phyloP scores from a whole-genome alignment of 2,888 invertebrate species.

The Yponomeuta sedellus region DNA sequence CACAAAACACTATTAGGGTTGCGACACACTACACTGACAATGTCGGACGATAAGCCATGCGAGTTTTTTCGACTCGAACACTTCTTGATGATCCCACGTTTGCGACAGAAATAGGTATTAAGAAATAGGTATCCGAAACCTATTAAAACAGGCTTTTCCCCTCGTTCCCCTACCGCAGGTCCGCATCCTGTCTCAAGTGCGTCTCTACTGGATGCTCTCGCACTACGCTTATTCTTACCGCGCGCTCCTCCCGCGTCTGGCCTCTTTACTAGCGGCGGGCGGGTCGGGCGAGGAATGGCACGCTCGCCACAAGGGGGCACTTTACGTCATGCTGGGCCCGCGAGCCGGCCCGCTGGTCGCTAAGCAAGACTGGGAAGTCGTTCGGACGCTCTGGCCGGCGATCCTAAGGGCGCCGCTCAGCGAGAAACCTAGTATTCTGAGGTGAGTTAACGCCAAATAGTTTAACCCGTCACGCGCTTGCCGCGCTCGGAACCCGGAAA shows the following conservation, averaged over 20 bases:
- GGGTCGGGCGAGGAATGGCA: constrained; percentile 70
- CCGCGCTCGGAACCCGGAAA: too few relatives aligned
- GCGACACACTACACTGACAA: too few relatives aligned
- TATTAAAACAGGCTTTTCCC: too few relatives aligned
- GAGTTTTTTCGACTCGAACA: too few relatives aligned
- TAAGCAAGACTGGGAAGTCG: constrained; percentile 85
- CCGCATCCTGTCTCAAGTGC: constrained; percentile 80
- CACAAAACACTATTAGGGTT: too few relatives aligned
- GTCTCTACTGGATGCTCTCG: constrained; percentile 78
- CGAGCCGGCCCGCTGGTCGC: constrained; percentile 79
- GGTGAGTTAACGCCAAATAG: constrained; percentile 39
- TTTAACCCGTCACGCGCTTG: too few relatives aligned
- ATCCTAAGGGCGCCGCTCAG: constrained; percentile 86
- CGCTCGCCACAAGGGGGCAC: constrained; percentile 78
- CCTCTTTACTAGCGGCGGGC: constrained; percentile 72
- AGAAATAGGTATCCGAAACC: too few relatives aligned
- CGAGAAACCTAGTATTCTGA: constrained; percentile 88
- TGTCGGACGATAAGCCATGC: too few relatives aligned
- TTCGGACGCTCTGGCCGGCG: constrained; percentile 85
- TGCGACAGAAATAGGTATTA: too few relatives aligned
- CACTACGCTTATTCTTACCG: constrained; percentile 84
- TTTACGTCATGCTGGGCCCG: constrained; percentile 85
- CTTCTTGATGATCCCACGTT: too few relatives aligned
- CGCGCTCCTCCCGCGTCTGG: constrained; percentile 78
- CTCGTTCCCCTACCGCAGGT: constrained; percentile 56